Conservation (phyloP, 2,113 vertebrate species). For the Channa argus region DNA sequence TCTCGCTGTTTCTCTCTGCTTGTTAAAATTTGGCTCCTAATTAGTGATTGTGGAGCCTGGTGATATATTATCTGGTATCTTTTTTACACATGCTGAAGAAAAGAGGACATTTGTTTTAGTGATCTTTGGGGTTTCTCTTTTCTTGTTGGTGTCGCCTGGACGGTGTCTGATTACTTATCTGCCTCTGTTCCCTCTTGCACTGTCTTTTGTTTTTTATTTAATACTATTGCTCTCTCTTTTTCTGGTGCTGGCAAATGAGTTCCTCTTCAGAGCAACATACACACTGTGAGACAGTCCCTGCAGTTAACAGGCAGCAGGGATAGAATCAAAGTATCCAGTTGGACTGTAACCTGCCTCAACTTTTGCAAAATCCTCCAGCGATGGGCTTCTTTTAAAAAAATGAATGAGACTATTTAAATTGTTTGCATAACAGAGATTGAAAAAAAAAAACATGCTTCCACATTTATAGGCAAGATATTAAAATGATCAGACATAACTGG, state of each 20-base stretch:
- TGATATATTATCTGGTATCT: constrained; percentile 82
- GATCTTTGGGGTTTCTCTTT: constrained; percentile 39
- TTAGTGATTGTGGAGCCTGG: constrained; percentile 78
- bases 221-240: constrained; percentile 11
- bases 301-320: no score
- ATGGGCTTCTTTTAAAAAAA: no score
- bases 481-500: neutral
- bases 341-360: no score
- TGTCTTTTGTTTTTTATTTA: constrained; percentile 51
- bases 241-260: constrained; percentile 36
- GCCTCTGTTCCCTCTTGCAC: constrained; percentile 3
- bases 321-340: no score
- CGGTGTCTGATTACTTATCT: constrained; percentile 65
- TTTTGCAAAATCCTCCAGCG: no score
- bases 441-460: no score
- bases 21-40: constrained; percentile 79
- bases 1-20: constrained; percentile 53
- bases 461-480: no score
- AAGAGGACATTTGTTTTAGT: constrained; percentile 78
- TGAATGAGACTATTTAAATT: no score
- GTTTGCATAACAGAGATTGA: no score
- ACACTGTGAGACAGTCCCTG: neutral
- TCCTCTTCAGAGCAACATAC: neutral
- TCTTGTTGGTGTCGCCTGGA: constrained; percentile 29
- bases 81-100: constrained; percentile 73